These are phyloP conservation scores for Mobula hypostoma DNA, from an alignment of 2,113 vertebrate species.

Conservation along the genomic window DNA sequence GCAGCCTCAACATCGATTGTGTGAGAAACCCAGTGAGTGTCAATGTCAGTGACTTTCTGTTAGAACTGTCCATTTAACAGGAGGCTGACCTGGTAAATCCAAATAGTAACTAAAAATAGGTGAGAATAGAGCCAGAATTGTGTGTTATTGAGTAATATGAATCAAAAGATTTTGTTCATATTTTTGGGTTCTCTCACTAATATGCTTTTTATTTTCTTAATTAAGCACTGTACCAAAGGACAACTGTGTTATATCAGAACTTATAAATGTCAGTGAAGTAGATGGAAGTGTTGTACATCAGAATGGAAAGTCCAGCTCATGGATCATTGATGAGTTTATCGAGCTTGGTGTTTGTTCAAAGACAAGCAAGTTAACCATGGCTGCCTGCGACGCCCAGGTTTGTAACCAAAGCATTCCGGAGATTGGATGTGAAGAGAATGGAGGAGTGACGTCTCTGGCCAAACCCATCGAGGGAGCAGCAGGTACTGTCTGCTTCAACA, in stretches of 20 bases:
- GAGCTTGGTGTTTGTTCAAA: constrained; percentile 64
- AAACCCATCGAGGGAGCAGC: constrained; percentile 70
- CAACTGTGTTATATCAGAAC: constrained; percentile 47
- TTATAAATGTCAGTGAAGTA: constrained; percentile 52
- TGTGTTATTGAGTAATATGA: not conserved
- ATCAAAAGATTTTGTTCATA: not conserved
- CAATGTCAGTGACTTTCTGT: too few species aligned
- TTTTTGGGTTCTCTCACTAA: not conserved
- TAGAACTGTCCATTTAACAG: not conserved
- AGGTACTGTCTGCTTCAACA: constrained; percentile 54
- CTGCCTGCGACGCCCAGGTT: constrained; percentile 52
- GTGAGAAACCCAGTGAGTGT: too few species aligned
- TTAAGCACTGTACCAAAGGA: constrained; percentile 56
- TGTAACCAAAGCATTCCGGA: constrained; percentile 56
- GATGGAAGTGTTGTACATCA: constrained; percentile 51
- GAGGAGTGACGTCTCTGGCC: constrained; percentile 58
- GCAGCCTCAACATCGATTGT: too few species aligned
- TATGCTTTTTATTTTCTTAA: not conserved
- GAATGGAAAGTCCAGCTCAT: constrained; percentile 63
- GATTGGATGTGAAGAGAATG: constrained; percentile 64
- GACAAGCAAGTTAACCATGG: constrained; percentile 42
- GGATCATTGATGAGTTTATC: constrained; percentile 70
- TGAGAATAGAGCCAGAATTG: not conserved
- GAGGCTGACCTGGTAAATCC: not conserved
- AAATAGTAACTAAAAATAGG: not conserved